A percentile compares a stretch with the other conserved stretches of the same genome.
phyloP scores from a whole-genome alignment of 2,888 invertebrate genomes.

The Caenorhabditis sinica region DNA sequence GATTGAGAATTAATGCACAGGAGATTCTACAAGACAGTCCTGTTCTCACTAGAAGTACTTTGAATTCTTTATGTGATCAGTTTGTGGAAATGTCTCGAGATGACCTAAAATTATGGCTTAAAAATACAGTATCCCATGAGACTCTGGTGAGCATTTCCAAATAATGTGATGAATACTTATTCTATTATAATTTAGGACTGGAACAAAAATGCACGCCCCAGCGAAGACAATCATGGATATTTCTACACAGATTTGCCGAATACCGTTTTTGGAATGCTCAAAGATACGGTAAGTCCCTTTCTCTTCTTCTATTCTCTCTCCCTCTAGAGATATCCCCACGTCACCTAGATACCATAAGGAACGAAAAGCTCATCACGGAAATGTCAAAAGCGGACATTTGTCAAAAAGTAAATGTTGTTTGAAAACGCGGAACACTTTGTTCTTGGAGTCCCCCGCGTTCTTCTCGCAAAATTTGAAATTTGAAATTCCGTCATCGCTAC shows the following conservation, averaged over 20 bases:
- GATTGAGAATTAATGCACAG: constrained; percentile 88
- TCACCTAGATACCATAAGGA: constrained; percentile 12
- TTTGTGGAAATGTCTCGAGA: constrained; percentile 80
- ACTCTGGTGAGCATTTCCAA: constrained; percentile 86
- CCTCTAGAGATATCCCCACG: no score
- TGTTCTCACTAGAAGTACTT: constrained; percentile 89
- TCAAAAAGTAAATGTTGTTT: constrained; percentile 20
- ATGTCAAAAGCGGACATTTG: constrained; percentile 26
- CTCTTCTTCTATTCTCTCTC: neutral
- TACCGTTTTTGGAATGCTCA: constrained; percentile 98
- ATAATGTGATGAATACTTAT: neutral
- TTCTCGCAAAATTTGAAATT: constrained; percentile 4
- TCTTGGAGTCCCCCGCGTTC: neutral
- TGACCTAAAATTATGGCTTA: constrained; percentile 92
- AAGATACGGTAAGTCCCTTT: constrained; percentile 90
- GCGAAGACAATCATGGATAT: constrained; percentile 90
- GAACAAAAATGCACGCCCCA: constrained; percentile 89
- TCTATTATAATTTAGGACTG: constrained; percentile 88
- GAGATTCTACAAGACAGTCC: constrained; percentile 87
- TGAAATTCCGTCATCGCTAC: constrained; percentile 1
- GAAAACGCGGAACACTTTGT: neutral
- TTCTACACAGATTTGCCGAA: constrained; percentile 95
- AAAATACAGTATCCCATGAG: constrained; percentile 93
- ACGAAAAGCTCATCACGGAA: constrained; percentile 9
- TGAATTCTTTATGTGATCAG: constrained; percentile 89